Evolutionary conservation across 2,888 invertebrate species (phyloP).

Genomic region (Drosophila meridiana): DNA sequence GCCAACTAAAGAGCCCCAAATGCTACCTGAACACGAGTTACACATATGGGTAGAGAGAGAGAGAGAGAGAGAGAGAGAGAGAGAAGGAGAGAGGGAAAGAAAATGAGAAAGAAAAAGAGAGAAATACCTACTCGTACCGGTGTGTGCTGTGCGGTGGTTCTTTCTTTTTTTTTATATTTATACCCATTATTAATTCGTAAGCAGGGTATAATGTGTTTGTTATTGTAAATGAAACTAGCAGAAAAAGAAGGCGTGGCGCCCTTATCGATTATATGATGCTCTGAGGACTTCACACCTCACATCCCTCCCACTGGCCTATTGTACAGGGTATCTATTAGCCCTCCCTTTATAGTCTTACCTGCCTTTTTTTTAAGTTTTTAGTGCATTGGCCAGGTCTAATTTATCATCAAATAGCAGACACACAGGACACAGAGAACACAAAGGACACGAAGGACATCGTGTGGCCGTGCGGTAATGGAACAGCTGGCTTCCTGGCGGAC

Average conservation of each 20-base stretch:
- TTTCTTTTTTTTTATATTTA: background rate
- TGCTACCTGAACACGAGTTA: conserved; percentile 38
- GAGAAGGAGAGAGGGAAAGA: background rate
- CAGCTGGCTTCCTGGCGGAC: conserved; percentile 76
- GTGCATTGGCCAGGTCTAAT: conserved; percentile 62
- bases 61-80: background rate
- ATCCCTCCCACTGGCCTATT: background rate
- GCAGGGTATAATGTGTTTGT: background rate
- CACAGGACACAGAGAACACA: conserved; percentile 59
- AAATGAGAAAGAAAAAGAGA: background rate
- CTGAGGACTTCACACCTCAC: background rate
- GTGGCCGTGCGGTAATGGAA: conserved; percentile 47
- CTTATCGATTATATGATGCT: too few species aligned
- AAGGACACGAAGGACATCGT: conserved; percentile 33
- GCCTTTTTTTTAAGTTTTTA: conserved; percentile 21
- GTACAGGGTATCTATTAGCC: background rate
- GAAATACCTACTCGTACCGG: background rate
- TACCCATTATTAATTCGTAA: background rate
- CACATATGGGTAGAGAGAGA: background rate
- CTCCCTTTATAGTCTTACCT: background rate
- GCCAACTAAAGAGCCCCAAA: conserved; percentile 69
- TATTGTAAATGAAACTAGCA: background rate
- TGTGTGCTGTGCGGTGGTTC: background rate
- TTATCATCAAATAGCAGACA: conserved; percentile 75
- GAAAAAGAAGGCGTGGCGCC: background rate